Base-by-base conservation (phyloP, 1,140 invertebrate genomes). In the Bombus waltoni region DNA sequence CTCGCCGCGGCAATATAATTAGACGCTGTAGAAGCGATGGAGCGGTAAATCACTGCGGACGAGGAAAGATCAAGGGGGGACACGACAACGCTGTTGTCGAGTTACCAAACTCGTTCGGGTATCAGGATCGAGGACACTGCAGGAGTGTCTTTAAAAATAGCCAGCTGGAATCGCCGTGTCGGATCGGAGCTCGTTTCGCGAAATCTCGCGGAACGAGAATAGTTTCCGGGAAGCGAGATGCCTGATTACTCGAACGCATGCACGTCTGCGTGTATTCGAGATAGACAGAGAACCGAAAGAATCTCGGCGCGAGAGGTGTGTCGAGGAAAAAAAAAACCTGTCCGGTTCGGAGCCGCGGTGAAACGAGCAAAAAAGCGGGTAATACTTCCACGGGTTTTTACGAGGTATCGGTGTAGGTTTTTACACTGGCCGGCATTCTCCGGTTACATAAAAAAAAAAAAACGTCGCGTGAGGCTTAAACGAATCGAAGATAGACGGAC, bases 21-120 rank as follows among this genome's bases (percentile, higher is more conserved):
- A 86, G 74, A 76, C 68, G 79, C 47, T 38, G 53, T 47, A 84
- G 70, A 47, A 81, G 73, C 75, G 66, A 81, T 76, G 68, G 59
- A 85, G 75, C 83, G n/a, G 78, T 89, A 89, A 89, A 89, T 89
- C 88, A 89, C 70, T 80, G 47, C 68, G n/a, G 42, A 47, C 70
- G 75, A 85, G 59, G 71, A 84, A 89, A 90, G 89, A 90, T 90
- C 85, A 87, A 89, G 42, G 42, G n/a, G 18, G 18, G 32, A 32
- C 32, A 74, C 72, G 86, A 53, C 47, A 53, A 53, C 62, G 81
- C 62, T 53, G 25, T 40, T 47, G 75, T 59, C 44, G 68, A 77
- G 88, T 90, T 90, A 78, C 71, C 88, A 88, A 90, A 90, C 88
- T 74, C 78, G 66, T 77, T 70, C 40, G 66, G 71, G 70, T 77